Conservation (phyloP, 92 coral and sea anemone genomes). For the Paramuricea clavata region DNA sequence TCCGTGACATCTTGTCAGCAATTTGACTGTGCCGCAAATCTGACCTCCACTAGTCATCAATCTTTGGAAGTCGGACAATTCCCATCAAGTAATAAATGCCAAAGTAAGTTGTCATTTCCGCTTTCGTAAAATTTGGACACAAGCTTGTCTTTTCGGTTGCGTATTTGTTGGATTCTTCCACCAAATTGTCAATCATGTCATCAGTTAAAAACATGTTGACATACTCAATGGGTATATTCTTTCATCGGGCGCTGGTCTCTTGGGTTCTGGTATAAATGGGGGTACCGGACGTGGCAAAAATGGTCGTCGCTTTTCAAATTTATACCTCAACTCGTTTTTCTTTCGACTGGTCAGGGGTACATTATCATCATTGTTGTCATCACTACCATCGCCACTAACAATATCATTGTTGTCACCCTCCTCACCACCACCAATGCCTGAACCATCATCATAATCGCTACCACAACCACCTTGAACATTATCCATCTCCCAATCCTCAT, state of each 20-base stretch:
- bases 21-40: background rate
- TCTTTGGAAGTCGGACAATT: too few relatives aligned
- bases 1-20: slow-evolving; percentile 23
- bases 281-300: background rate
- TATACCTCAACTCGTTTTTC: background rate
- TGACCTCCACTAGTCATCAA: background rate
- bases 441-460: background rate
- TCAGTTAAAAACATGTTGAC: background rate
- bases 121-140: too few relatives aligned
- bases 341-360: background rate
- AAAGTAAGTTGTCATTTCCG: background rate
- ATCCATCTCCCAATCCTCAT: too few relatives aligned
- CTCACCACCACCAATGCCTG: background rate
- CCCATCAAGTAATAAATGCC: background rate
- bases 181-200: slow-evolving; percentile 4
- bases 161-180: too few relatives aligned
- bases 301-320: too few relatives aligned
- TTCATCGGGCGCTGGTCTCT: background rate
- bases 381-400: too few relatives aligned
- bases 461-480: background rate
- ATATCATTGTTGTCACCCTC: background rate
- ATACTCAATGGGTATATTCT: too few relatives aligned
- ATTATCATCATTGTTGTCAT: too few relatives aligned
- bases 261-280: background rate
- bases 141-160: too few relatives aligned